Conservation (phyloP, 2,113 vertebrate species). For the Gymnocephalus cernua region DNA sequence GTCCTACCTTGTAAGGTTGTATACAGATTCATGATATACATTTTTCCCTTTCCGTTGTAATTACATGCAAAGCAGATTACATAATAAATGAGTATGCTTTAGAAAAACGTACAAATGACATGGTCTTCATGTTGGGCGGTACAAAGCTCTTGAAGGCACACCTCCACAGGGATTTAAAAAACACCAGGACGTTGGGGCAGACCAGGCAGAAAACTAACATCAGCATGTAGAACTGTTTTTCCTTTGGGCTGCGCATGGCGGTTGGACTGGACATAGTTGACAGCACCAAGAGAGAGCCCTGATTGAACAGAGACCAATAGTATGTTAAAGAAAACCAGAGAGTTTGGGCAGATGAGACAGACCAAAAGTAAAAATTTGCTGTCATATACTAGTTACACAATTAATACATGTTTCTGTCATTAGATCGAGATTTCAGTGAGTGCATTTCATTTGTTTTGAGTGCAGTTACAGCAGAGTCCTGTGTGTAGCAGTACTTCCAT, state of each 20-base stretch:
- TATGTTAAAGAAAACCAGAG: neutral
- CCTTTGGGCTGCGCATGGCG: conserved; percentile 55
- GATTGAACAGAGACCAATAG: conserved; percentile 29
- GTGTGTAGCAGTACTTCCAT: neutral
- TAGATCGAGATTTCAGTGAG: neutral
- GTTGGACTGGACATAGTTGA: conserved; percentile 72
- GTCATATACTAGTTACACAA: neutral
- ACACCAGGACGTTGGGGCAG: conserved; percentile 83
- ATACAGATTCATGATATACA: neutral
- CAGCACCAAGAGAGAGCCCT: conserved; percentile 83
- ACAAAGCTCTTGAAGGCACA: conserved; percentile 84
- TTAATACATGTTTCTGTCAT: neutral
- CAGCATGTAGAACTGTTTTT: conserved; percentile 83
- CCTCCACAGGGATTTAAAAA: conserved; percentile 84
- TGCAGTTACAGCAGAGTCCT: neutral
- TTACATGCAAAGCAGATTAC: neutral
- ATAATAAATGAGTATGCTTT: neutral
- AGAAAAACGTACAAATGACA: conserved; percentile 76
- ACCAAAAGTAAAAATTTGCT: neutral
- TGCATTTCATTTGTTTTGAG: neutral
- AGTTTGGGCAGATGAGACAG: neutral
- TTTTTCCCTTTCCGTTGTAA: neutral
- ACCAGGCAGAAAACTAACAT: conserved; percentile 83
- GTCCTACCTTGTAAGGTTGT: neutral
- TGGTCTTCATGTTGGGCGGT: conserved; percentile 74